Percentiles rank a stretch among this genome's conserved stretches.
phyloP scores from a whole-genome alignment of 92 coral and sea anemone genomes.

The Heteractis magnifica region DNA sequence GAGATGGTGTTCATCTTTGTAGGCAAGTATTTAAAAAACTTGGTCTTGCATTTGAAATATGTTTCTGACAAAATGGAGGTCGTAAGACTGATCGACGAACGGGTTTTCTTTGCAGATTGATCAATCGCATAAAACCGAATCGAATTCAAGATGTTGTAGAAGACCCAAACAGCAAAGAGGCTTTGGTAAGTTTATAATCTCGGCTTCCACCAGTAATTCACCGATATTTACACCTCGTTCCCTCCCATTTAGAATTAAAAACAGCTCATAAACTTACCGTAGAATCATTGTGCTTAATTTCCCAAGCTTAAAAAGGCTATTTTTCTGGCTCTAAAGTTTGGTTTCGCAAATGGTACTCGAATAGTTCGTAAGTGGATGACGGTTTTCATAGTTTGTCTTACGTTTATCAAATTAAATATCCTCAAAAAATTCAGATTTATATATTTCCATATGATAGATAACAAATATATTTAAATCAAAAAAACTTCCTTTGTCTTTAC shows the following conservation, averaged over 20 bases:
- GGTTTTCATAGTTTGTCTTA: background rate
- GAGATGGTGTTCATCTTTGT: constrained; percentile 62
- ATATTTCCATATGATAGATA: background rate
- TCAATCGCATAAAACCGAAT: constrained; percentile 63
- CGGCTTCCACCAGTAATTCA: constrained; percentile 2
- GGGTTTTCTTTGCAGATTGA: constrained; percentile 46
- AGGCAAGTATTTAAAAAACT: constrained; percentile 37
- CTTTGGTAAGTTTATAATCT: constrained; percentile 44
- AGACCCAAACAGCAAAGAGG: constrained; percentile 50
- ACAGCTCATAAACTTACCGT: background rate
- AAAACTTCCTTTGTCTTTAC: background rate
- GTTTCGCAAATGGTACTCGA: background rate
- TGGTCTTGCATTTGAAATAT: background rate
- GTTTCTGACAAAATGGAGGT: background rate
- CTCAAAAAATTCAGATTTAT: background rate
- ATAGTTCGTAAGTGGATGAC: background rate
- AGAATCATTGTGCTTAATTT: background rate
- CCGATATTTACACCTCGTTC: background rate
- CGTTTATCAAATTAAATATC: background rate
- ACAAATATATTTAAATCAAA: background rate
- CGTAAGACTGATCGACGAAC: constrained; percentile 2
- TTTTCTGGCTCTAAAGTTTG: background rate
- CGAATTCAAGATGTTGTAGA: constrained; percentile 61
- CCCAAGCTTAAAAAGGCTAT: background rate
- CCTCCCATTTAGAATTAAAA: constrained; percentile 2